These are phyloP conservation scores for Epinephelus coioides DNA, from an alignment of 2,797 vertebrate genomes.

Conservation along the genomic window DNA sequence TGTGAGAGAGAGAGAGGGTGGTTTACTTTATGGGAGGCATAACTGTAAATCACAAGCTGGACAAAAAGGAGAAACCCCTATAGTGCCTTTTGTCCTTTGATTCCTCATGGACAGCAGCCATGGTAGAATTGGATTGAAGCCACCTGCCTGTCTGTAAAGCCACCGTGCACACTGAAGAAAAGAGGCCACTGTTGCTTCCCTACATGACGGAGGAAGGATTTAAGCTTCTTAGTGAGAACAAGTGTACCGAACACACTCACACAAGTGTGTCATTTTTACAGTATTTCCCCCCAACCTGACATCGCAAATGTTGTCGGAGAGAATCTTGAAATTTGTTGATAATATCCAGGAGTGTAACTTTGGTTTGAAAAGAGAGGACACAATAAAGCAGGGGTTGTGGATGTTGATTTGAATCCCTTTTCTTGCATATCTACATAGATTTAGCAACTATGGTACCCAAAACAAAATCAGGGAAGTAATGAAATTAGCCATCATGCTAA, in stretches of 20 bases:
- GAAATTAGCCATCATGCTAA: too few relatives aligned
- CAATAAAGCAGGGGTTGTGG: too few relatives aligned
- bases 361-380: too few relatives aligned
- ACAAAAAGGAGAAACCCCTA: conserved; percentile 54
- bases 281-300: not conserved
- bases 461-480: too few relatives aligned
- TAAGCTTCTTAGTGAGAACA: not conserved
- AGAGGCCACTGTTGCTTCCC: conserved; percentile 15
- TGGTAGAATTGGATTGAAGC: conserved; percentile 54
- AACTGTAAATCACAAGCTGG: conserved; percentile 65
- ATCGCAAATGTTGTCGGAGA: not conserved
- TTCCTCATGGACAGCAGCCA: conserved; percentile 49
- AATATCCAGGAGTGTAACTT: too few relatives aligned
- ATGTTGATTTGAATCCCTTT: too few relatives aligned
- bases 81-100: conserved; percentile 65
- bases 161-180: conserved; percentile 9
- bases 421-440: too few relatives aligned
- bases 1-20: conserved; percentile 6
- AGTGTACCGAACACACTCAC: not conserved
- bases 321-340: not conserved
- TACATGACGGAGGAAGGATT: conserved; percentile 25
- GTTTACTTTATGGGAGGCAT: conserved; percentile 46
- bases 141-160: conserved; percentile 70
- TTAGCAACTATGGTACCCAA: too few relatives aligned
- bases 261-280: not conserved